A percentile compares a stretch with the other conserved stretches of the same genome.
These are phyloP conservation scores for Gryllus bimaculatus DNA, from an alignment of 1,140 invertebrate species.

Conservation along the genomic window DNA sequence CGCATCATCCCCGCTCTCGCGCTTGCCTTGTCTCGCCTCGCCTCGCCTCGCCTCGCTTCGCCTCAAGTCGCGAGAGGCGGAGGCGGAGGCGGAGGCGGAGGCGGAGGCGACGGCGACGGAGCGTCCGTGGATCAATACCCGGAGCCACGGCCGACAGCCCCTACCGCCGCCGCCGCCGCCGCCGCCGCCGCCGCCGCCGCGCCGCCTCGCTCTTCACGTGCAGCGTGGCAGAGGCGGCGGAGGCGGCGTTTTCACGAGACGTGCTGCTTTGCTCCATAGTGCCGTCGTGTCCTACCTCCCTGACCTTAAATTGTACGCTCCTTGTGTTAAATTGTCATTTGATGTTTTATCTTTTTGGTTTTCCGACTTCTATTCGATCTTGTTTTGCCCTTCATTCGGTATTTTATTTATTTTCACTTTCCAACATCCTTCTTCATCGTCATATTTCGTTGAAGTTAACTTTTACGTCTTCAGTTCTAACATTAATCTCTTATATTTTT, in stretches of 20 bases:
- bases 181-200: too few species aligned
- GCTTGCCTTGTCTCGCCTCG: too few species aligned
- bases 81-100: too few species aligned
- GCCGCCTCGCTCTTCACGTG: background rate
- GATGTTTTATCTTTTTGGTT: background rate
- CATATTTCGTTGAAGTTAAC: background rate
- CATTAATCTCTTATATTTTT: background rate
- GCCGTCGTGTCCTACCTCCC: background rate
- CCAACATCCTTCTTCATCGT: background rate
- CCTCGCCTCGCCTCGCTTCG: background rate
- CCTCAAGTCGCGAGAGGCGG: background rate
- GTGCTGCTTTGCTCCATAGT: too few species aligned
- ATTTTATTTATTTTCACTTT: background rate
- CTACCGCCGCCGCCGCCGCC: background rate
- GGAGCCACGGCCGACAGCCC: background rate
- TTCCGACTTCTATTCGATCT: background rate
- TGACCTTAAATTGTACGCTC: background rate
- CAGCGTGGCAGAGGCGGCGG: background rate
- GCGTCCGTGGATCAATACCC: conserved; percentile 2
- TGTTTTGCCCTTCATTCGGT: background rate
- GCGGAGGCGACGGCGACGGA: background rate
- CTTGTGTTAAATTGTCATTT: background rate
- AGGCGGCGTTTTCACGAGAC: background rate
- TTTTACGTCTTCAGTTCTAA: background rate
- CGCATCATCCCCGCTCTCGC: background rate